Conservation (phyloP, 53 echinoderm and acorn worm species). For the Paracentrotus lividus region DNA sequence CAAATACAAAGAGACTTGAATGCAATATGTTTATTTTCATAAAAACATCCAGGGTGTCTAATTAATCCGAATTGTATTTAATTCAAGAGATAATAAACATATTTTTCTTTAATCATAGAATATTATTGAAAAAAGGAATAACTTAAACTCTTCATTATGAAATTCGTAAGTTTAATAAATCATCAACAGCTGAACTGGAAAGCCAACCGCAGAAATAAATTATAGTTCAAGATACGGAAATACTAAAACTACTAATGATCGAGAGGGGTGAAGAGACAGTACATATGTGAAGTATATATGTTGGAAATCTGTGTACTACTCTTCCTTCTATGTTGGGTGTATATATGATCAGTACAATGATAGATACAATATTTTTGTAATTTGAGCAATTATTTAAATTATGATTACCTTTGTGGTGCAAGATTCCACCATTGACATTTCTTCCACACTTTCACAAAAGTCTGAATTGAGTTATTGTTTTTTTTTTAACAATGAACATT, state of each 20-base stretch:
- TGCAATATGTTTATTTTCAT: neutral
- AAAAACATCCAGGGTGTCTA: neutral
- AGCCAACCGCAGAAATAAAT: neutral
- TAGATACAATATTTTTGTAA: slow-evolving; percentile 33
- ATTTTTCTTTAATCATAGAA: neutral
- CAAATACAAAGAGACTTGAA: neutral
- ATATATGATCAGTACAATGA: slow-evolving; percentile 66
- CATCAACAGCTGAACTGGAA: neutral
- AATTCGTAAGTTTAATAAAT: neutral
- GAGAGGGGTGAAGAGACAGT: neutral
- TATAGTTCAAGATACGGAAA: neutral
- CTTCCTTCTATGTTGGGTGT: slow-evolving; percentile 36
- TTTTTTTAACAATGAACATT: neutral
- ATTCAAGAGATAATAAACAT: neutral
- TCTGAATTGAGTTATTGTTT: neutral
- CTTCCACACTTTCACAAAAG: slow-evolving; percentile 11
- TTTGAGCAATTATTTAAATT: slow-evolving; percentile 38
- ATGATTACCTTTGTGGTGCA: neutral
- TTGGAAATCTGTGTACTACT: slow-evolving; percentile 50
- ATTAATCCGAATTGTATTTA: neutral
- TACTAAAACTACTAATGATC: neutral
- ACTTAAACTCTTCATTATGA: neutral
- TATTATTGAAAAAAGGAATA: neutral
- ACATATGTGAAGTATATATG: slow-evolving; percentile 27
- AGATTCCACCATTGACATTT: neutral